Evolutionary conservation across 2,888 invertebrate species (phyloP).

Genomic region (Megastigmus dorsalis): DNA sequence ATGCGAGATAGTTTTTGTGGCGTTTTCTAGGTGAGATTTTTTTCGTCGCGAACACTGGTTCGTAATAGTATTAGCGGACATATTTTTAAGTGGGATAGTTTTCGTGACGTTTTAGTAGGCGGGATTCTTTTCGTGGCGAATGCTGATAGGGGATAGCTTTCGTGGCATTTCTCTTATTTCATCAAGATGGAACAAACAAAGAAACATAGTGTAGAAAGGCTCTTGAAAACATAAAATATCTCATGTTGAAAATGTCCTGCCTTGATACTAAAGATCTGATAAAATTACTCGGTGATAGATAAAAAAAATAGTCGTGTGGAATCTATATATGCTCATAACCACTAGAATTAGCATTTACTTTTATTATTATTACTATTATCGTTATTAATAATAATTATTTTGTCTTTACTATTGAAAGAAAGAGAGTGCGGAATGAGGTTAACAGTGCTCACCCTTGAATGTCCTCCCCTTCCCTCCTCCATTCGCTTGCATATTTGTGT

Average conservation of each 20-base stretch:
- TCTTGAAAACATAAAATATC: conserved; percentile 30
- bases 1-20: no score
- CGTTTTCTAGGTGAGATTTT: no score
- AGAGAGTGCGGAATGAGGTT: conserved; percentile 33
- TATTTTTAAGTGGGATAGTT: no score
- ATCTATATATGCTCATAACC: conserved; percentile 36
- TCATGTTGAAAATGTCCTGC: conserved; percentile 45
- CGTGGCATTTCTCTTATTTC: no score
- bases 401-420: background rate
- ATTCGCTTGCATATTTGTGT: conserved; percentile 47
- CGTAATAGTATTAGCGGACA: no score
- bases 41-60: no score
- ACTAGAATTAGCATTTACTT: conserved; percentile 42
- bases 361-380: conserved; percentile 25
- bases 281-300: conserved; percentile 42
- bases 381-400: background rate
- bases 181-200: no score
- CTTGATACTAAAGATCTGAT: conserved; percentile 54
- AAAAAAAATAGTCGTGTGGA: conserved; percentile 18
- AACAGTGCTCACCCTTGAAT: conserved; percentile 23
- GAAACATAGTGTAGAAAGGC: no score
- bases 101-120: no score
- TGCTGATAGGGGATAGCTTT: no score
- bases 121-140: no score
- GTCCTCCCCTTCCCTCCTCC: conserved; percentile 11